Evolutionary conservation across 2,888 invertebrate genomes (phyloP).

Genomic region (Terebella lapidaria): DNA sequence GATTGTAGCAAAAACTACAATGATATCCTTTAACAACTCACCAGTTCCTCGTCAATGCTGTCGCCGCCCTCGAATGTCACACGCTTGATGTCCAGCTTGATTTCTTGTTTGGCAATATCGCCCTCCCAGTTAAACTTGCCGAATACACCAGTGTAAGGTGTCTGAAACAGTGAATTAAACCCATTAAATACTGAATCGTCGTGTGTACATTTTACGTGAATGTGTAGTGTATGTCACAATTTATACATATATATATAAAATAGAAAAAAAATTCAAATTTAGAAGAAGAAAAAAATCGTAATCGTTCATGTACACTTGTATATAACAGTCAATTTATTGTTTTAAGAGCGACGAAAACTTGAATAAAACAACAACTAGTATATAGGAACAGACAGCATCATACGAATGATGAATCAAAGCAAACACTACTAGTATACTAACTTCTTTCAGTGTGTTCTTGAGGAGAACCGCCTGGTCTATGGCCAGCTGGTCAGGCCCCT

Average conservation of each 20-base stretch:
- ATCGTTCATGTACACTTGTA: no score
- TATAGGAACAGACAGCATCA: no score
- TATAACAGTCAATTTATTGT: no score
- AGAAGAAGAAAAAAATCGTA: no score
- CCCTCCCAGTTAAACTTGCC: slow-evolving; percentile 58
- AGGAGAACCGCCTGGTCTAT: slow-evolving; percentile 9
- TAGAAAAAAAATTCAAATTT: no score
- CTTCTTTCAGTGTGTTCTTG: neutral
- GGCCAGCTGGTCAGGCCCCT: slow-evolving; percentile 1
- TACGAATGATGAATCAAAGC: no score
- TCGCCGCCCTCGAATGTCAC: slow-evolving; percentile 20
- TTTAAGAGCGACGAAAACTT: no score
- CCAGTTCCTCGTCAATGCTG: slow-evolving; percentile 1
- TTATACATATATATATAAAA: no score
- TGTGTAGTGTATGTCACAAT: no score
- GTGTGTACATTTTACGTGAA: neutral
- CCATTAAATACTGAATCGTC: neutral
- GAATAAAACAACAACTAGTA: no score
- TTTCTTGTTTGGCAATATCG: slow-evolving; percentile 32
- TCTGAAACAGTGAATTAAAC: slow-evolving; percentile 1
- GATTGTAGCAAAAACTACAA: no score
- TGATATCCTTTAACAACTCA: neutral
- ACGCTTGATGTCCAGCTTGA: slow-evolving; percentile 27
- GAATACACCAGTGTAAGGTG: slow-evolving; percentile 24
- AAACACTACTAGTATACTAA: neutral